phyloP scores from a whole-genome alignment of 2,797 vertebrate species.

The Adelosebastes latens region DNA sequence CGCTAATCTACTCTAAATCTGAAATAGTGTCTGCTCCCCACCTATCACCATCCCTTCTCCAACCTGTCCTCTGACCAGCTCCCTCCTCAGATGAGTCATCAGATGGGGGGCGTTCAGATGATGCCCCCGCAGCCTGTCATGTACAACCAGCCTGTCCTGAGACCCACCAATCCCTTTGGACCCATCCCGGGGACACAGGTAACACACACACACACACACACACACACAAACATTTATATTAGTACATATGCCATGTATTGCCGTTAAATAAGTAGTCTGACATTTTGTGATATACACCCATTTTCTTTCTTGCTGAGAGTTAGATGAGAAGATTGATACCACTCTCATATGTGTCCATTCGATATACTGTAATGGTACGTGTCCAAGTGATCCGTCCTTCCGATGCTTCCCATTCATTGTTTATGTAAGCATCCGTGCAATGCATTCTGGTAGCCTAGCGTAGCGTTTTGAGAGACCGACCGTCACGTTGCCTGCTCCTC shows the following conservation, averaged over 20 bases:
- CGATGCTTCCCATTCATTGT: too few species aligned
- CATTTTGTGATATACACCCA: not conserved
- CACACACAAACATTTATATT: not conserved
- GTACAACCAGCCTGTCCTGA: slow-evolving; percentile 89
- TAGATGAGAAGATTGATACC: not conserved
- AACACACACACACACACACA: slow-evolving; percentile 29
- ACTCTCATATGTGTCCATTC: too few species aligned
- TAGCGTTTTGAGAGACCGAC: too few species aligned
- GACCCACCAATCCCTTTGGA: slow-evolving; percentile 89
- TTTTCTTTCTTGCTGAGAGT: not conserved
- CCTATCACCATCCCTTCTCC: not conserved
- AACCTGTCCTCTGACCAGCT: slow-evolving; percentile 71
- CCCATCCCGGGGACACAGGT: slow-evolving; percentile 90
- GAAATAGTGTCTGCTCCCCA: not conserved
- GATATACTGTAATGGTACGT: too few species aligned
- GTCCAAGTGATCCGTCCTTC: too few species aligned
- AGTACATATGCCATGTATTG: not conserved
- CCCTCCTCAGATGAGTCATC: slow-evolving; percentile 89
- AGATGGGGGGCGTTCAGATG: slow-evolving; percentile 87
- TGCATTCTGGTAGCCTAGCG: too few species aligned
- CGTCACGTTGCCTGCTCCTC: too few species aligned
- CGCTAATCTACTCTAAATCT: not conserved
- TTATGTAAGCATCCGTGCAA: too few species aligned
- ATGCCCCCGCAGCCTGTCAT: slow-evolving; percentile 90
- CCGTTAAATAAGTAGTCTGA: not conserved